Percentiles rank a stretch among this genome's conserved stretches.
Conservation (phyloP, 2,113 vertebrate species). For the Oreochromis niloticus region DNA sequence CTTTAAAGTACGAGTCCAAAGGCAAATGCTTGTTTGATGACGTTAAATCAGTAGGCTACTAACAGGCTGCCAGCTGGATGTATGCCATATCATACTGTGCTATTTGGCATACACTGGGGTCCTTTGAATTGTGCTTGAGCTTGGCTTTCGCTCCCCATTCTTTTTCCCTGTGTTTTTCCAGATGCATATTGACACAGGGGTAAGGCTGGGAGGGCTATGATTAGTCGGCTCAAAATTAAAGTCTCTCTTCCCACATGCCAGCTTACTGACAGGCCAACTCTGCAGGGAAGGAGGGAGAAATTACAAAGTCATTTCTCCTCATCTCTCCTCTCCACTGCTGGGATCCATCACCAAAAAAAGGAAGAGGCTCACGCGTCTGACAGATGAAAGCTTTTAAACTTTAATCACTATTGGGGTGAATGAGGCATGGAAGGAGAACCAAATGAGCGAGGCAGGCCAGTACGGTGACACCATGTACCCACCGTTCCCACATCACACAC, state of each 20-base stretch:
- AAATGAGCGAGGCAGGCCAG: slow-evolving; percentile 30
- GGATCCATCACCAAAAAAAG: neutral
- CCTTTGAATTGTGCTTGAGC: neutral
- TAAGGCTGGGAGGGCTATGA: slow-evolving; percentile 23
- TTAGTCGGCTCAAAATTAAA: slow-evolving; percentile 45
- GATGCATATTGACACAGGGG: slow-evolving; percentile 37
- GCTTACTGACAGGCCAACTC: slow-evolving; percentile 38
- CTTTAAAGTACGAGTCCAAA: neutral
- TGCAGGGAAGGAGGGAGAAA: slow-evolving; percentile 18
- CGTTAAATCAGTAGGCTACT: slow-evolving; percentile 7
- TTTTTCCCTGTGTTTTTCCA: slow-evolving; percentile 37
- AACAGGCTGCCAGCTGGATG: neutral
- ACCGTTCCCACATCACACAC: slow-evolving; percentile 21
- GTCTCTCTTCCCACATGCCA: slow-evolving; percentile 21
- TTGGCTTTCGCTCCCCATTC: neutral
- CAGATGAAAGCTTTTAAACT: slow-evolving; percentile 43
- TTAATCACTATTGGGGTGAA: neutral
- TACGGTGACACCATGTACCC: slow-evolving; percentile 21
- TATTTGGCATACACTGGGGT: slow-evolving; percentile 5
- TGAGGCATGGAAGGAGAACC: neutral
- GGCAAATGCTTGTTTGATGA: neutral
- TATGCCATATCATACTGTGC: neutral
- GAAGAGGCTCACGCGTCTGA: neutral
- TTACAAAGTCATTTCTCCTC: slow-evolving; percentile 45
- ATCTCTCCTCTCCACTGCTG: neutral